Evolutionary conservation across 2,113 vertebrate genomes (phyloP).

Genomic region (Bufo bufo): DNA sequence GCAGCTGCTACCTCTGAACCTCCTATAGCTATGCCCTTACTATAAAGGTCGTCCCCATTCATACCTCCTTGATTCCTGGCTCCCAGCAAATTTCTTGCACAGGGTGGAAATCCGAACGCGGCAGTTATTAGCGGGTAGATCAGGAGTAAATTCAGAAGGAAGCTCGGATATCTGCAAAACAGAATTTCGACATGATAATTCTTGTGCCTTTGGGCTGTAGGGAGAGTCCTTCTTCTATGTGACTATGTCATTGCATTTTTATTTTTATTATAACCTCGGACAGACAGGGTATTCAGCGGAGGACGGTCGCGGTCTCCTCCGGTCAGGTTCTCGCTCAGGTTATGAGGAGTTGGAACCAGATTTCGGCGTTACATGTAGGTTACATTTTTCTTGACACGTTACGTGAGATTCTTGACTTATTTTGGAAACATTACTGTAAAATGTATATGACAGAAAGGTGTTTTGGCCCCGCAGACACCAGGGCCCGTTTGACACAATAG

Average conservation of each 20-base stretch:
- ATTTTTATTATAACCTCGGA: background rate
- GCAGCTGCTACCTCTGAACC: background rate
- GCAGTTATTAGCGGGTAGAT: conserved; percentile 70
- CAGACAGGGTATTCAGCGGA: background rate
- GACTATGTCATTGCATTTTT: background rate
- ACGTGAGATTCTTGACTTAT: background rate
- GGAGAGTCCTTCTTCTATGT: background rate
- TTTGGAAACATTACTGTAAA: background rate
- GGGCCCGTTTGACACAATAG: background rate
- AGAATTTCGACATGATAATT: conserved; percentile 33
- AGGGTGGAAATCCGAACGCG: conserved; percentile 70
- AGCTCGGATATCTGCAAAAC: conserved; percentile 70
- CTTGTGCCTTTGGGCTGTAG: background rate
- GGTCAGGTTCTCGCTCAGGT: background rate
- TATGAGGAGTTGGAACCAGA: background rate
- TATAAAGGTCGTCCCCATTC: background rate
- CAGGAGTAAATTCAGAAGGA: conserved; percentile 73
- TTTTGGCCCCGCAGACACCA: background rate
- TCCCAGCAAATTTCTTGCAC: conserved; percentile 60
- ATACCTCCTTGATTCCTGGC: conserved; percentile 74
- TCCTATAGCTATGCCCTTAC: background rate
- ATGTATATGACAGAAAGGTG: too few relatives aligned
- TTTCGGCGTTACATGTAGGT: background rate
- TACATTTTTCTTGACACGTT: background rate
- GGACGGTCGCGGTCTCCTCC: background rate